Percentiles rank a stretch among this genome's conserved stretches.
phyloP scores from a whole-genome alignment of 2,113 vertebrate genomes.

The Otolemur garnettii region DNA sequence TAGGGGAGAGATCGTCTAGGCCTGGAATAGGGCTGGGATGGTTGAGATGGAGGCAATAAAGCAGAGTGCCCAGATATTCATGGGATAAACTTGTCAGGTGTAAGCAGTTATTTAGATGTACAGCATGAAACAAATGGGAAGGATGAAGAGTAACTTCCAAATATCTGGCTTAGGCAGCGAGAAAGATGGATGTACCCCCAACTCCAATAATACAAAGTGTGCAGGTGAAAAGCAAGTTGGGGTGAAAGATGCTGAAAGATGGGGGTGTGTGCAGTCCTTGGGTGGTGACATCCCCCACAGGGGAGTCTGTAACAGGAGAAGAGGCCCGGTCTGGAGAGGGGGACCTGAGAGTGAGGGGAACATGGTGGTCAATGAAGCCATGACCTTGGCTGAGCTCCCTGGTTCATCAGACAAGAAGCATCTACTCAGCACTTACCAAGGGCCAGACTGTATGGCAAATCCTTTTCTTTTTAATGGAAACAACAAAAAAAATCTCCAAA shows the following conservation, averaged over 20 bases:
- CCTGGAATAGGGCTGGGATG: not conserved
- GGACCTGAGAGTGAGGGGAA: not conserved
- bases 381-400: not conserved
- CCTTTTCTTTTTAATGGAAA: not conserved
- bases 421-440: not conserved
- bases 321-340: not conserved
- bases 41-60: not conserved
- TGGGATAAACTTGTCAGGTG: not conserved
- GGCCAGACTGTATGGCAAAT: not conserved
- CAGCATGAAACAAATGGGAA: not conserved
- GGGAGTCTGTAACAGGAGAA: not conserved
- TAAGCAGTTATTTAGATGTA: not conserved
- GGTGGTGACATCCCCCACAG: not conserved
- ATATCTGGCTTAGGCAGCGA: not conserved
- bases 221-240: not conserved
- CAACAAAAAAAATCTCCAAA: not conserved
- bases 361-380: not conserved
- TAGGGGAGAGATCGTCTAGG: not conserved
- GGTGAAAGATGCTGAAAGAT: not conserved
- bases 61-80: not conserved
- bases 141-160: not conserved
- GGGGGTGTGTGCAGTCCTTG: fast-evolving
- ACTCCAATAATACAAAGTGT: not conserved
- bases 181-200: not conserved
- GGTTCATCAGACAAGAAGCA: not conserved